phyloP scores from a whole-genome alignment of 2,113 vertebrate species.

The Cranoglanis bouderius region DNA sequence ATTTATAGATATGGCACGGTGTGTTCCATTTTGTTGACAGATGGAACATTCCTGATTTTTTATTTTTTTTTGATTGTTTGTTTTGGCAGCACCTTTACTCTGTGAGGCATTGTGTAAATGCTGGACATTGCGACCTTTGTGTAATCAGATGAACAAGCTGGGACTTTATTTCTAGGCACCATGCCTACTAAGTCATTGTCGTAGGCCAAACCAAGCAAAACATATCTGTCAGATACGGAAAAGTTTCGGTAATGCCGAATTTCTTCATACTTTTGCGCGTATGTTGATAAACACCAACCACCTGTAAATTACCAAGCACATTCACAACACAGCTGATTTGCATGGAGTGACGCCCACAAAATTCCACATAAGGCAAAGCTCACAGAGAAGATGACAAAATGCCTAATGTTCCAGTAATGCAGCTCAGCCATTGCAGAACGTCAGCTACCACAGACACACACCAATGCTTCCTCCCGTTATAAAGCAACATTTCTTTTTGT shows the following conservation, averaged over 20 bases:
- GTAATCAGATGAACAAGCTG: background rate
- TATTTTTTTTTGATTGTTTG: background rate
- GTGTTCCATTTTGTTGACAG: constrained; percentile 4
- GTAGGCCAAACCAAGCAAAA: background rate
- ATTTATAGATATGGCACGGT: constrained; percentile 30
- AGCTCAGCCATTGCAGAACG: background rate
- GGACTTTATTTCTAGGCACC: background rate
- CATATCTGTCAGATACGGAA: background rate
- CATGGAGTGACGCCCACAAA: background rate
- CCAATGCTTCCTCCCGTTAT: background rate
- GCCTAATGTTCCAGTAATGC: background rate
- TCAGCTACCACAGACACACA: background rate
- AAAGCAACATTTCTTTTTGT: background rate
- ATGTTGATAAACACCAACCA: background rate
- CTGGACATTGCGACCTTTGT: constrained; percentile 13
- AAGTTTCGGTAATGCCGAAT: background rate
- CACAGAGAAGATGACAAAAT: background rate
- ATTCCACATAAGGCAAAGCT: constrained; percentile 1
- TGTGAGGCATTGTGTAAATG: background rate
- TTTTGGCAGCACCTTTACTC: constrained; percentile 7
- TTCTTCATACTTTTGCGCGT: background rate
- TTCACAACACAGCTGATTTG: background rate
- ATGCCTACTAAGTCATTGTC: background rate
- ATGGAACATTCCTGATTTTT: constrained; percentile 10
- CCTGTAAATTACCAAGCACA: background rate